phyloP scores from a whole-genome alignment of 2,113 vertebrate species.

The Anser cygnoides region DNA sequence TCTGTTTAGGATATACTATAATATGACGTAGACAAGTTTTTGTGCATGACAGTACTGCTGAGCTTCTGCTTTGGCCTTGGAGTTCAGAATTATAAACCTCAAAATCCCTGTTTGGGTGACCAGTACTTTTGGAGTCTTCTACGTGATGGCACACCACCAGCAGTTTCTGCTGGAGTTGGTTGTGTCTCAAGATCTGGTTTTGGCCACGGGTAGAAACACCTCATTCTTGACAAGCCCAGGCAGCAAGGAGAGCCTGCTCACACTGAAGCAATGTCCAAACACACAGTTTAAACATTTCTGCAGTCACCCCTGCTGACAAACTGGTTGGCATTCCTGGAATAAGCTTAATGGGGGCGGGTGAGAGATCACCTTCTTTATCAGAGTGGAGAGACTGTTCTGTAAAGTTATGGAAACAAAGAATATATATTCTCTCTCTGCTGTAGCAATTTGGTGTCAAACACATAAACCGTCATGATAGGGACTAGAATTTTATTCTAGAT shows the following conservation, averaged over 20 bases:
- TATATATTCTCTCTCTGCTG: neutral
- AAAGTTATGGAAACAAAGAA: neutral
- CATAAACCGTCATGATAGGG: fast-evolving
- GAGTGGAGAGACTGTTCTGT: neutral
- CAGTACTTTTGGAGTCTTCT: neutral
- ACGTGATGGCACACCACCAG: neutral
- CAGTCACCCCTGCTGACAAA: neutral
- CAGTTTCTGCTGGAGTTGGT: neutral
- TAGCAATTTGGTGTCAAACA: neutral
- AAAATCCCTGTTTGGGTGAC: neutral
- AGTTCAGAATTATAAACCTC: neutral
- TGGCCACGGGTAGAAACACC: neutral
- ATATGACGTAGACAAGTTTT: neutral
- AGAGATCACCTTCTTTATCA: neutral
- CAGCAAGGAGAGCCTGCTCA: neutral
- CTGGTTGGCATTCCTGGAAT: neutral
- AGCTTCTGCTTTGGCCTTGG: neutral
- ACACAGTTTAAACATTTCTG: neutral
- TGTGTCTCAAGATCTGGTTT: neutral
- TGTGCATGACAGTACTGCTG: neutral
- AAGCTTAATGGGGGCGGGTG: neutral
- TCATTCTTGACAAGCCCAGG: neutral
- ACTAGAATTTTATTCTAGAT: neutral
- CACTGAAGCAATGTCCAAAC: neutral
- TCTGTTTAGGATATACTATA: neutral